Evolutionary conservation across 2,888 invertebrate genomes (phyloP).

Genomic region (Drosophila rubida): DNA sequence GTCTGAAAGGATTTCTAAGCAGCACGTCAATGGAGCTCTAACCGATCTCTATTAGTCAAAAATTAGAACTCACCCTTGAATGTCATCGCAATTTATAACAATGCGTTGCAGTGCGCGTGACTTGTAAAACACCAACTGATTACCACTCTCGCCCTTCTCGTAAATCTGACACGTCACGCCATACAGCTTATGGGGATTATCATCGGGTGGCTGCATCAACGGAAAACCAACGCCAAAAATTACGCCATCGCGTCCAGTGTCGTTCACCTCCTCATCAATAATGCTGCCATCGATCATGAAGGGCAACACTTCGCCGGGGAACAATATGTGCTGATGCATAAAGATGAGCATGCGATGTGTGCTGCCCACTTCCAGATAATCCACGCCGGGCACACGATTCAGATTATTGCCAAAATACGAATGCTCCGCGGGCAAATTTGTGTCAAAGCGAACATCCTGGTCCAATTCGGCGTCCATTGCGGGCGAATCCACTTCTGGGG

Average conservation of each 20-base stretch:
- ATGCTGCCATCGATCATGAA: slow-evolving; percentile 86
- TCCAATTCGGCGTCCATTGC: slow-evolving; percentile 55
- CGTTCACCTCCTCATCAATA: slow-evolving; percentile 78
- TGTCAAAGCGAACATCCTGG: slow-evolving; percentile 85
- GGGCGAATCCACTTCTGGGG: slow-evolving; percentile 27
- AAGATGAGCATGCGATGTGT: slow-evolving; percentile 87
- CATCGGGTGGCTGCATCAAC: slow-evolving; percentile 64
- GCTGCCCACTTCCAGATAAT: slow-evolving; percentile 87
- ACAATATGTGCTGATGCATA: slow-evolving; percentile 87
- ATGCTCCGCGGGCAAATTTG: slow-evolving; percentile 86
- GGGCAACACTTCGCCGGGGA: slow-evolving; percentile 93
- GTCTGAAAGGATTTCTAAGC: slow-evolving; percentile 51
- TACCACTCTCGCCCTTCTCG: slow-evolving; percentile 82
- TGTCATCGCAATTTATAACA: slow-evolving; percentile 81
- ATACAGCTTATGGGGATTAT: slow-evolving; percentile 64
- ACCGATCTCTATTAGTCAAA: not conserved
- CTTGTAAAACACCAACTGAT: slow-evolving; percentile 87
- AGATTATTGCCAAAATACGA: slow-evolving; percentile 85
- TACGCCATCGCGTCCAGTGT: slow-evolving; percentile 76
- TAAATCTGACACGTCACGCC: slow-evolving; percentile 85
- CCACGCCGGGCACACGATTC: slow-evolving; percentile 88
- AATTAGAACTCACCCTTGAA: slow-evolving; percentile 70
- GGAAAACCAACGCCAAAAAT: slow-evolving; percentile 84
- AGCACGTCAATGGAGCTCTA: not conserved
- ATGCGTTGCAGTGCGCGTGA: slow-evolving; percentile 92